Base-by-base conservation (phyloP, 2,888 invertebrate species). In the Phlogophora meticulosa region DNA sequence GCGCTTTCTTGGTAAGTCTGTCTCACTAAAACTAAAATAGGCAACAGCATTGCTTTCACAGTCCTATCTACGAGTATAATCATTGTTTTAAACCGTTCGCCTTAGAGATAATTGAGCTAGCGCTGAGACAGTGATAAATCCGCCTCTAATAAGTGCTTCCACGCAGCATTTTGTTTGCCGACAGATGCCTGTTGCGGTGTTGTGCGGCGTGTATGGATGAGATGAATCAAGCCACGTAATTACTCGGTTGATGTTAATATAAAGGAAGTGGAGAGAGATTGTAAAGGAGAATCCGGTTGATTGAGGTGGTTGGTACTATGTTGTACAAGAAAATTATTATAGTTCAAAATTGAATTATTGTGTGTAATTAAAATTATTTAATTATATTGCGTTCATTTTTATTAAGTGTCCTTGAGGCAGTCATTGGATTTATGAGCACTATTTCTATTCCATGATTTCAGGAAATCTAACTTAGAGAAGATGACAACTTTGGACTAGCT, bases 81-180 rank as follows among this genome's bases (percentile, higher is more conserved):
- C 72, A 43, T 67, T 76, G 76, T 38, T 51, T 63, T 58, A 53
- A 64, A 68, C 59, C 55, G 55, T 62, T 52, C 52, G 51, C 75
- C 60, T 71, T 57, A 46, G 57, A 76, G 79, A 72, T 85, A 87
- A 88, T 86, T 83, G 81, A 83, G 72, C 69, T 59, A 52, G 64
- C 72, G 62, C 55, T 48, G 61, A 81, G 88, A 85, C 87, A 87
- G 82, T 85, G 88, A 89, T 84, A 87, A 84, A 88, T 85, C 66
- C 53, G 61, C 75, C 77, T 82, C 81, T 88, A 87, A 88, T 88
- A 88, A 87, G 81, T 85, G 85, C 82, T 78, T 86, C 78, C 83
- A 87, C 85, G 81, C 78, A 82, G 67, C 75, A 77, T 77, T 75
- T 64, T 74, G 68, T 68, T 62, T 60, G 57, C 28, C 56, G 42